Conservation (phyloP, 2,113 vertebrate genomes). For the Sitta europaea region DNA sequence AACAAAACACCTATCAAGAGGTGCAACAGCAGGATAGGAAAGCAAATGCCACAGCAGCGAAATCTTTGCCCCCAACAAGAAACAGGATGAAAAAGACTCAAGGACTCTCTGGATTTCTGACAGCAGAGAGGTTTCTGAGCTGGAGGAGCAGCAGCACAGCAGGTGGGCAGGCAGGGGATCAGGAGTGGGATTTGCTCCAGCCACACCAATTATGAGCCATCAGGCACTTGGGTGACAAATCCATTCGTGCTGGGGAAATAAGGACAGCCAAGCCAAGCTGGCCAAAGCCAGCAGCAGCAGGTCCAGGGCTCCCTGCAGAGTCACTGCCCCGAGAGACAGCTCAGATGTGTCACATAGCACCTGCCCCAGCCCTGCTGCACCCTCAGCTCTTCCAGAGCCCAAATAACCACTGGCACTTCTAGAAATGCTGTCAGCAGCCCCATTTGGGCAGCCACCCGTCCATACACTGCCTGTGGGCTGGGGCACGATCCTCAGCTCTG, state of each 20-base stretch:
- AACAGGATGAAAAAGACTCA: accelerated
- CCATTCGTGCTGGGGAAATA: not conserved
- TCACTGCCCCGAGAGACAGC: not conserved
- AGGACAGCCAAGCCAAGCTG: not conserved
- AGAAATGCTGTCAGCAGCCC: not conserved
- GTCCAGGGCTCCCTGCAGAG: not conserved
- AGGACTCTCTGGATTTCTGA: not conserved
- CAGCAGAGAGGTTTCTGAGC: not conserved
- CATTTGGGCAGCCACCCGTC: not conserved
- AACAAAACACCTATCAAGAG: not conserved
- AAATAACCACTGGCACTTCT: not conserved
- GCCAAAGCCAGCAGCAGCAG: not conserved
- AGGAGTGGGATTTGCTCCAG: not conserved
- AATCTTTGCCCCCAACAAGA: not conserved
- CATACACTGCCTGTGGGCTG: not conserved
- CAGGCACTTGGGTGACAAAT: not conserved
- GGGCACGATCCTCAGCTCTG: not conserved
- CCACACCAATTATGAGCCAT: accelerated
- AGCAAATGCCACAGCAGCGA: not conserved
- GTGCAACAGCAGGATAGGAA: not conserved
- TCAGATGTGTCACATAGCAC: not conserved
- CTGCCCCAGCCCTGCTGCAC: not conserved
- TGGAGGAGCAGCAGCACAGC: not conserved
- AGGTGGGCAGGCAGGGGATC: not conserved
- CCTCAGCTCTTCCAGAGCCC: not conserved